These are phyloP conservation scores for Drosophila neocordata DNA, from an alignment of 1,140 invertebrate genomes.

Conservation along the genomic window DNA sequence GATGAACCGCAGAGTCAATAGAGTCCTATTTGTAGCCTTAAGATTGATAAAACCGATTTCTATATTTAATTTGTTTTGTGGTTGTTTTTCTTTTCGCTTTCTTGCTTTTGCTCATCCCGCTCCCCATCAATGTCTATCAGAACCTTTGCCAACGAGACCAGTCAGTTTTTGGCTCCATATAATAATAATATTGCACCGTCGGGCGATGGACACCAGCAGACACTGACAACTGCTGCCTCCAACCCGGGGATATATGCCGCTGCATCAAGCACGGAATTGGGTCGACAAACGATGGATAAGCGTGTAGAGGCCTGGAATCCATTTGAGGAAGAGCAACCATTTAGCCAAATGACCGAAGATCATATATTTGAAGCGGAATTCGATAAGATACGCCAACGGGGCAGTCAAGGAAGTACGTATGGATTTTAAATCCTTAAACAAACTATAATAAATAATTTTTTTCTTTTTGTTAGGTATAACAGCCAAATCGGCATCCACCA, in stretches of 20 bases:
- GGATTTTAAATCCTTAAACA: background rate
- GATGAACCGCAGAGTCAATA: constrained; percentile 61
- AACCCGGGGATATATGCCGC: constrained; percentile 70
- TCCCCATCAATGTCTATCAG: constrained; percentile 80
- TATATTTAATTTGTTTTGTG: constrained; percentile 5
- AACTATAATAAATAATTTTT: background rate
- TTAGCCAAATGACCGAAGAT: constrained; percentile 91
- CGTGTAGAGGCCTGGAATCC: constrained; percentile 90
- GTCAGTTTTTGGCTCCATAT: constrained; percentile 90
- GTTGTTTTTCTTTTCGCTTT: constrained; percentile 18
- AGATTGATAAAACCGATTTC: constrained; percentile 11
- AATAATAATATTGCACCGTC: constrained; percentile 82
- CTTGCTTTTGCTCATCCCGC: constrained; percentile 19
- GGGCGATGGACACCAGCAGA: constrained; percentile 52
- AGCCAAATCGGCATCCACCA: constrained; percentile 78
- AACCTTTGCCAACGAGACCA: constrained; percentile 89
- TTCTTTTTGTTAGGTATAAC: constrained; percentile 66
- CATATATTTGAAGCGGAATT: constrained; percentile 94
- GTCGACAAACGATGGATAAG: constrained; percentile 61
- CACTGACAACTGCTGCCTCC: constrained; percentile 59
- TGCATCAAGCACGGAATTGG: constrained; percentile 64
- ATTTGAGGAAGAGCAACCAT: constrained; percentile 90
- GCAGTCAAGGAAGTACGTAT: constrained; percentile 90
- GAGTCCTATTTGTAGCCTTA: constrained; percentile 46
- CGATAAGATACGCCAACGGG: constrained; percentile 90